Conservation (phyloP, 2,113 vertebrate species). For the Oophaga pumilio region DNA sequence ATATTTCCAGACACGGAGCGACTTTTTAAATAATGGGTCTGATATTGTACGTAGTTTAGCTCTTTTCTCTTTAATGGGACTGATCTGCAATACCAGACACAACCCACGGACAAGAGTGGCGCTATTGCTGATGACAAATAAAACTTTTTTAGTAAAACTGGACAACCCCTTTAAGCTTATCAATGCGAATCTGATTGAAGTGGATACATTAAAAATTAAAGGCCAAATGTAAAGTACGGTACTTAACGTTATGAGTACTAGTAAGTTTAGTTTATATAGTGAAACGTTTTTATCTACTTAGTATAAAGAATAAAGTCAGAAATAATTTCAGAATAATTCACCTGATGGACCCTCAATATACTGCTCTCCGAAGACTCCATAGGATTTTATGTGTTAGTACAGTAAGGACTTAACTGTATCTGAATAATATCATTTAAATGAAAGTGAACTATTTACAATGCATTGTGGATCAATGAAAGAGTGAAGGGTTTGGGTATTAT, state of each 20-base stretch:
- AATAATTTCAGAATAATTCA: not conserved
- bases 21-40: too few species aligned
- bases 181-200: not conserved
- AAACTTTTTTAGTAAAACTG: not conserved
- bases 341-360: not conserved
- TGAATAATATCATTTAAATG: conserved; percentile 31
- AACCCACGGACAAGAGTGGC: too few species aligned
- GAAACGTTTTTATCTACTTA: not conserved
- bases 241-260: not conserved
- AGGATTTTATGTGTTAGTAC: conserved; percentile 24
- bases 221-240: not conserved
- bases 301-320: not conserved
- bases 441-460: conserved; percentile 33
- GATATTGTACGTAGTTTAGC: too few species aligned
- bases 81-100: too few species aligned
- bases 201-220: too few species aligned
- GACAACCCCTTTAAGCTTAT: not conserved
- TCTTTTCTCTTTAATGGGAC: too few species aligned
- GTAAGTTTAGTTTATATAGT: not conserved
- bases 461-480: conserved; percentile 28
- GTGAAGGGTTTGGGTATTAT: conserved; percentile 22
- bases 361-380: not conserved
- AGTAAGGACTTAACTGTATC: conserved; percentile 22
- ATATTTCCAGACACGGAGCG: too few species aligned
- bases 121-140: not conserved